A percentile compares a stretch with the other conserved stretches of the same genome.
phyloP scores from a whole-genome alignment of 2,888 invertebrate species.

The Tholera decimalis region DNA sequence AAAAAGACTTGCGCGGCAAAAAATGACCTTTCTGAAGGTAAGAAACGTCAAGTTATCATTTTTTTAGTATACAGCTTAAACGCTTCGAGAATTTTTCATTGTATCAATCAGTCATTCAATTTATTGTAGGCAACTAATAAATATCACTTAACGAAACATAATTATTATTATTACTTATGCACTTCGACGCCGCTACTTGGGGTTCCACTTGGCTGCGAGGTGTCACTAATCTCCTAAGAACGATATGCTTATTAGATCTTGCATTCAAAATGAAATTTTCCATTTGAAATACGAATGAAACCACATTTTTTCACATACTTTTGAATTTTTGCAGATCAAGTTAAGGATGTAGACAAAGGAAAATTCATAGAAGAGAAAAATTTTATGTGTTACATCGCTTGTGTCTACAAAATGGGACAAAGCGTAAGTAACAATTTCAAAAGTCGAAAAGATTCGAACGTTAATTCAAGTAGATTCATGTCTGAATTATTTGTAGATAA shows the following conservation, averaged over 20 bases:
- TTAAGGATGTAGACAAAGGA: slow-evolving; percentile 74
- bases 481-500: slow-evolving; percentile 67
- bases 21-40: slow-evolving; percentile 76
- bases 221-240: too few species aligned
- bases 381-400: slow-evolving; percentile 77
- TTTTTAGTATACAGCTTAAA: too few species aligned
- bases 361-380: slow-evolving; percentile 73
- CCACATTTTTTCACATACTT: neutral
- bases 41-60: neutral
- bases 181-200: too few species aligned
- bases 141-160: too few species aligned
- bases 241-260: too few species aligned
- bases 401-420: slow-evolving; percentile 71
- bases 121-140: too few species aligned
- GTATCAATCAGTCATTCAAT: too few species aligned
- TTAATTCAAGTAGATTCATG: neutral
- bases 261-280: neutral
- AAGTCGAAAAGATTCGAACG: neutral
- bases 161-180: too few species aligned
- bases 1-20: slow-evolving; percentile 77
- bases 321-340: slow-evolving; percentile 66
- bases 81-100: neutral
- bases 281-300: neutral
- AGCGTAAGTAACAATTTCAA: slow-evolving; percentile 64
- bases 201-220: too few species aligned